These are phyloP conservation scores for Drosophila mayaguana DNA, from an alignment of 2,888 invertebrate genomes.

Conservation along the genomic window DNA sequence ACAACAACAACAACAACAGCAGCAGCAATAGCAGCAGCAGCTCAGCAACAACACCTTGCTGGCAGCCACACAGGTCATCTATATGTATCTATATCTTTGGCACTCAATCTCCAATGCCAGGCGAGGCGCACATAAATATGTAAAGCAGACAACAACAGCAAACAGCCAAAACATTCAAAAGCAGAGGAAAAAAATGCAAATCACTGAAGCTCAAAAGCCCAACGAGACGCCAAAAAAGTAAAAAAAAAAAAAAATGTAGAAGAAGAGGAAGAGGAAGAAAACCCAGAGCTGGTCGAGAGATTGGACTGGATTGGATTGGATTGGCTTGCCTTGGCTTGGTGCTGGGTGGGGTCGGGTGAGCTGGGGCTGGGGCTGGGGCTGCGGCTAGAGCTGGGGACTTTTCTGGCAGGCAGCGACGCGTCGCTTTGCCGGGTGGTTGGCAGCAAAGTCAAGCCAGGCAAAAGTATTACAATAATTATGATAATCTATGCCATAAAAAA, in stretches of 20 bases:
- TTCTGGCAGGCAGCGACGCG: conserved; percentile 21
- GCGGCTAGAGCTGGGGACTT: not conserved
- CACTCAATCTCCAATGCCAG: conserved; percentile 51
- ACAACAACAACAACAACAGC: conserved; percentile 24
- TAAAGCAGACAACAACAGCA: conserved; percentile 41
- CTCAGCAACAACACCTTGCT: conserved; percentile 31
- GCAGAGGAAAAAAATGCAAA: conserved; percentile 63
- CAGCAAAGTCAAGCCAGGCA: conserved; percentile 70
- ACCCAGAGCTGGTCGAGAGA: conserved; percentile 19
- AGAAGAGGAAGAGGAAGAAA: not conserved
- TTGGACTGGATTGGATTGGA: conserved; percentile 41
- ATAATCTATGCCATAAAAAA: conserved; percentile 81
- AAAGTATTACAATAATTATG: conserved; percentile 82
- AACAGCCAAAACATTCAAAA: conserved; percentile 21
- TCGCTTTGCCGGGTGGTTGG: conserved; percentile 57
- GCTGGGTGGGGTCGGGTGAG: not conserved
- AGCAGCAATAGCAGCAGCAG: conserved; percentile 20
- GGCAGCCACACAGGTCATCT: conserved; percentile 69
- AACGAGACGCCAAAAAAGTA: conserved; percentile 42
- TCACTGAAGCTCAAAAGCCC: conserved; percentile 77
- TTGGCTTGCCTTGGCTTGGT: conserved; percentile 15
- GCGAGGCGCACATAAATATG: conserved; percentile 68
- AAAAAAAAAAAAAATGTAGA: not conserved
- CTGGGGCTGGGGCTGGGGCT: not conserved
- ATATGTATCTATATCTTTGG: conserved; percentile 49